Base-by-base conservation (phyloP, 2,888 invertebrate species). In the Brenthis hecate region DNA sequence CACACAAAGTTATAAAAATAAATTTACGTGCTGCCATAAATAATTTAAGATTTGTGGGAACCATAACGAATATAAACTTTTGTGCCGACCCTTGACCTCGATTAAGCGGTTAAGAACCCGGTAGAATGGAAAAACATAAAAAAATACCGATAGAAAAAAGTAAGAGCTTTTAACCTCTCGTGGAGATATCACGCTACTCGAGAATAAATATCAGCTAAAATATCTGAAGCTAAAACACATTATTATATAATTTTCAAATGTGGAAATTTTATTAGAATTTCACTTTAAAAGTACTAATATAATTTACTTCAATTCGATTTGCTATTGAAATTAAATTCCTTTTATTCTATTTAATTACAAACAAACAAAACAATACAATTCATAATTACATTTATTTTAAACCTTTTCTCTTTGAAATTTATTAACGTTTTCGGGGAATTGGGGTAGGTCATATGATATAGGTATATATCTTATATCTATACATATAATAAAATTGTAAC, bases 141-240 rank as follows among this genome's bases (percentile, higher is more conserved):
- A 43, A 85, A 86, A 85, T 81, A 81, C 84, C 82, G 85, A 87
- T 87, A 87, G 86, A 84, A 88, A 85, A 87, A 88, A 87, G 80
- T 83, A 86, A 82, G 84, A 85, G 87, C 86, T 88, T 86, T 89
- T 85, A 89, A 85, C 87, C 87, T 88, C 88, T 90, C 88, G 84
- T 90, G 88, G 89, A 88, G 87, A 90, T 89, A 89, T 88, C 88
- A 32, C 62, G 53, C 51, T 32, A 14, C 16, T 43, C 62, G 50
- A 60, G 57, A 50, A 47, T 47, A 53, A 53, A 43, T 51, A 54
- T 53, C 53, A 6, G 19, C 53, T 51, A 36, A 62, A 53, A 62
- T 51, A 16, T 36, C 53, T 53, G 14, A 36, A 36, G 19, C 13
- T 51, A 62, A 62, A 60, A 50, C 6, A 60, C 50, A 60, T 0